Evolutionary conservation across 2,797 vertebrate species (phyloP).

Genomic region (Micromesistius poutassou): DNA sequence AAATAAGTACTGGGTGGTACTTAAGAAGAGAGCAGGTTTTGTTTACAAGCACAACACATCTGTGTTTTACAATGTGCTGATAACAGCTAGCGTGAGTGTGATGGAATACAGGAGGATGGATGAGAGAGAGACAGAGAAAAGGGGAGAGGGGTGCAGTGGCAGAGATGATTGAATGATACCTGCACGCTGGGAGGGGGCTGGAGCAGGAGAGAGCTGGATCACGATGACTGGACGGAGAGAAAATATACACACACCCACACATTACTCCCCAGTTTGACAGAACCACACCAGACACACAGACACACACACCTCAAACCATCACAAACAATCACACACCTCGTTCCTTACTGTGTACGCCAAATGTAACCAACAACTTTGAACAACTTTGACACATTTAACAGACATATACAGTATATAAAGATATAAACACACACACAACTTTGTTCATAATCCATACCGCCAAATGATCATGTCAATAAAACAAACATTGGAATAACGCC

Average conservation of each 20-base stretch:
- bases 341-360: not conserved
- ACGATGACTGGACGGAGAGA: slow-evolving; percentile 92
- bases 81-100: not conserved
- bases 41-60: too few relatives aligned
- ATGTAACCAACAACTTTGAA: not conserved
- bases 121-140: slow-evolving; percentile 27
- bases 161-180: slow-evolving; percentile 84
- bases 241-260: slow-evolving; percentile 80
- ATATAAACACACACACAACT: not conserved
- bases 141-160: slow-evolving; percentile 53
- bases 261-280: slow-evolving; percentile 63
- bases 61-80: not conserved
- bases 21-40: not conserved
- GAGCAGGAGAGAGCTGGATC: slow-evolving; percentile 99
- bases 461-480: not conserved
- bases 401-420: slow-evolving; percentile 20
- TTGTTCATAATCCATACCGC: too few relatives aligned
- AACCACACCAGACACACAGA: slow-evolving; percentile 19
- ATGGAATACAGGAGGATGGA: slow-evolving; percentile 22
- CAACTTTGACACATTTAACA: not conserved
- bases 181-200: slow-evolving; percentile 97
- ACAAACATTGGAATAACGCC: not conserved
- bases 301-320: not conserved
- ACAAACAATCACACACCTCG: not conserved
- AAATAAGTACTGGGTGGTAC: not conserved